Conservation (phyloP, 2,797 vertebrate genomes). For the Pelochelys cantorii region DNA sequence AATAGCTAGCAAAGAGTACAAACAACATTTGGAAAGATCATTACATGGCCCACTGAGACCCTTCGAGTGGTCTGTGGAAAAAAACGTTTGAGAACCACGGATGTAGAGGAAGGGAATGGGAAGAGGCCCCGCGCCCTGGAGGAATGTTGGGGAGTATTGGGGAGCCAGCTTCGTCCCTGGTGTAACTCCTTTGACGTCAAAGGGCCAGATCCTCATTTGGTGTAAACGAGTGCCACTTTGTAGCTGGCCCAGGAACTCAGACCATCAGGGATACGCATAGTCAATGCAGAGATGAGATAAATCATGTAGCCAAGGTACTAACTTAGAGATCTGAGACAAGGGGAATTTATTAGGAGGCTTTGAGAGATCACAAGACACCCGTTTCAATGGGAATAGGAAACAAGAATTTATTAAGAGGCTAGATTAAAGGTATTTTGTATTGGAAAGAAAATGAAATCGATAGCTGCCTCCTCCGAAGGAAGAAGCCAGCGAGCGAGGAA, state of each 20-base stretch:
- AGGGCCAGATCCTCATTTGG: not conserved
- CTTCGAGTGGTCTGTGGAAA: no score
- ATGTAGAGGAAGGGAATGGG: not conserved
- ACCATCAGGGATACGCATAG: not conserved
- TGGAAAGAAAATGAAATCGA: not conserved
- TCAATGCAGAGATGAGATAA: not conserved
- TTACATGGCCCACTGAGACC: no score
- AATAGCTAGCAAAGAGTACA: no score
- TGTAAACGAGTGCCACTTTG: not conserved
- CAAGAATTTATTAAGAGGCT: not conserved
- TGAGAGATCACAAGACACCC: not conserved
- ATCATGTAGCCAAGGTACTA: not conserved
- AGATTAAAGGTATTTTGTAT: constrained; percentile 9
- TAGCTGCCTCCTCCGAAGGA: not conserved
- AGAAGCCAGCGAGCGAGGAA: not conserved
- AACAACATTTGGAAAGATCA: no score
- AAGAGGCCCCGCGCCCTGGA: no score
- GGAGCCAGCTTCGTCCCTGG: not conserved
- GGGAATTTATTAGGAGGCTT: not conserved
- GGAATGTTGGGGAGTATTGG: not conserved
- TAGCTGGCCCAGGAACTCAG: not conserved
- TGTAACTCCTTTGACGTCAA: not conserved
- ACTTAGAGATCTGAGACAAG: accelerated
- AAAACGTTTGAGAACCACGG: no score
- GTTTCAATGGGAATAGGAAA: not conserved